These are phyloP conservation scores for Semnornis frantzii DNA, from an alignment of 2,113 vertebrate species.

Conservation along the genomic window DNA sequence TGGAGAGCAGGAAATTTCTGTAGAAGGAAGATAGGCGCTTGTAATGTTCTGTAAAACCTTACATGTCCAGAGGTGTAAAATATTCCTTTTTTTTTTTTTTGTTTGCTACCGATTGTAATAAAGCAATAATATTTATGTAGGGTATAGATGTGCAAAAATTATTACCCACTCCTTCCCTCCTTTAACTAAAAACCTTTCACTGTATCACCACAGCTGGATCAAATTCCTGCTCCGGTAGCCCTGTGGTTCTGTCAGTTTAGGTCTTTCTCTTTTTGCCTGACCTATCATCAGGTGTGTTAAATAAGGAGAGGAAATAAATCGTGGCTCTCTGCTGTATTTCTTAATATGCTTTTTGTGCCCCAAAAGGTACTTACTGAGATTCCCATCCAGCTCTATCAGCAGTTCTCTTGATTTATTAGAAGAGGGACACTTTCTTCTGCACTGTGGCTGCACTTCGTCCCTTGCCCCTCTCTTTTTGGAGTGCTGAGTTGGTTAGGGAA, in stretches of 20 bases:
- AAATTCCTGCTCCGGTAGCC: neutral
- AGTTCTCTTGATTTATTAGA: slow-evolving; percentile 28
- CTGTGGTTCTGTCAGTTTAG: neutral
- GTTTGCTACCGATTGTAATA: neutral
- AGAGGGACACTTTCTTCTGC: slow-evolving; percentile 7
- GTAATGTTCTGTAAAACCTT: neutral
- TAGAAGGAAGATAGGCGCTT: neutral
- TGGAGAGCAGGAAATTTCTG: neutral
- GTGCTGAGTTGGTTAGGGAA: slow-evolving; percentile 20
- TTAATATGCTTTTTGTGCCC: neutral
- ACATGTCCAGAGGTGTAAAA: neutral
- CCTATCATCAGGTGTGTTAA: neutral
- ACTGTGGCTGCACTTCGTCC: neutral
- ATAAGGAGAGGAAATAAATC: neutral
- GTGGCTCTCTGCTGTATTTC: neutral
- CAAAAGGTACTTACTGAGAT: neutral
- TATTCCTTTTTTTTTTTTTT: neutral
- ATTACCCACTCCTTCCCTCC: neutral
- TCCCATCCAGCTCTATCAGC: neutral
- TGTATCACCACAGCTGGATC: neutral
- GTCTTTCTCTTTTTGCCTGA: neutral
- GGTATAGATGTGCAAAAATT: neutral
- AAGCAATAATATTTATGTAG: neutral
- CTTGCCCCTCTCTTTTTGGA: neutral
- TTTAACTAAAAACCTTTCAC: neutral